A percentile compares a stretch with the other conserved stretches of the same genome.
phyloP scores from a whole-genome alignment of 2,797 vertebrate genomes.

The Rhinoraja longicauda region DNA sequence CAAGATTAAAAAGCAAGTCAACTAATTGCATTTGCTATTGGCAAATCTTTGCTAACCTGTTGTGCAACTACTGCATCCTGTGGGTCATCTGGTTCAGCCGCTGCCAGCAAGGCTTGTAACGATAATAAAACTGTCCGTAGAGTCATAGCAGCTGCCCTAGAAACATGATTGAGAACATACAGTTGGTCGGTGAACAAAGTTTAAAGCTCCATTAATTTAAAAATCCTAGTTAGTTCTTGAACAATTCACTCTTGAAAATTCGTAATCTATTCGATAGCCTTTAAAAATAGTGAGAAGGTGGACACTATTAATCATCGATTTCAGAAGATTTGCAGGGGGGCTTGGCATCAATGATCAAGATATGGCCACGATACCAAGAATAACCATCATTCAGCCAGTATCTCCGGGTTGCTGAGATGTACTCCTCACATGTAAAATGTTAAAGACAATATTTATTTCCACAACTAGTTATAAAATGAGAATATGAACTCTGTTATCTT shows the following conservation, averaged over 20 bases:
- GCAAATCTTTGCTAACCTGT: conserved; percentile 65
- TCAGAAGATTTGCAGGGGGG: background rate
- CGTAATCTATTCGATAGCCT: background rate
- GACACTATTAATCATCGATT: background rate
- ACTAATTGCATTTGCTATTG: background rate
- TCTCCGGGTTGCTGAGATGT: background rate
- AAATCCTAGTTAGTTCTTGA: background rate
- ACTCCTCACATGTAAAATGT: background rate
- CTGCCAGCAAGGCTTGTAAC: conserved; percentile 91
- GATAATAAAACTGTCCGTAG: conserved; percentile 95
- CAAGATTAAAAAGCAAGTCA: background rate
- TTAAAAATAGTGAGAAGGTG: conserved; percentile 1
- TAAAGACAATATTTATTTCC: background rate
- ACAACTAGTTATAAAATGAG: background rate
- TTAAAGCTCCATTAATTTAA: conserved; percentile 2
- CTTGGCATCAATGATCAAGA: background rate
- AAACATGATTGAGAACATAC: conserved; percentile 41
- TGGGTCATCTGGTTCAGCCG: conserved; percentile 95
- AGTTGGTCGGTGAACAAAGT: background rate
- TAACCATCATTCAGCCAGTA: background rate
- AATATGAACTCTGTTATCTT: background rate
- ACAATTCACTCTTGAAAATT: background rate
- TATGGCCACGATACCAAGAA: background rate
- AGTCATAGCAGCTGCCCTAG: conserved; percentile 97
- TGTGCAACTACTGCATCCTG: conserved; percentile 98